Evolutionary conservation across 1,140 invertebrate genomes (phyloP).

Genomic region (Drosophila orena): DNA sequence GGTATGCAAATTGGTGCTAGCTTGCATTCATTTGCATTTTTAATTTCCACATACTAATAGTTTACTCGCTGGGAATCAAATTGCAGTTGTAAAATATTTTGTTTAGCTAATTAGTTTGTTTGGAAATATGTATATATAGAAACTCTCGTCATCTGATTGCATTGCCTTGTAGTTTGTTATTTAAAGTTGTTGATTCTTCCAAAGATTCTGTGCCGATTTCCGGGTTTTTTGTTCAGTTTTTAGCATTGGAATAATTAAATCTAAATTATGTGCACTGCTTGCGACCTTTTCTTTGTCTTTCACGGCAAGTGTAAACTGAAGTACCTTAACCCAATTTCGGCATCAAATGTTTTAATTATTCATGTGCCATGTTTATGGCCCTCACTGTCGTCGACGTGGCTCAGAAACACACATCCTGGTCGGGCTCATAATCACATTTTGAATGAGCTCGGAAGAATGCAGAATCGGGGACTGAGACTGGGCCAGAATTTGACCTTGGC

Average conservation of each 20-base stretch:
- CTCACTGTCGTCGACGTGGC: conserved; percentile 52
- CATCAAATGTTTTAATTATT: conserved; percentile 72
- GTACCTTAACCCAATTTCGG: conserved; percentile 60
- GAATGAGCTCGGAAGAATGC: conserved; percentile 62
- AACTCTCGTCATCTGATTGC: not conserved
- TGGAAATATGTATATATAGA: conserved; percentile 4
- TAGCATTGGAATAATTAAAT: not conserved
- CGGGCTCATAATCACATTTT: conserved; percentile 69
- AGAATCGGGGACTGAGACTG: conserved; percentile 28
- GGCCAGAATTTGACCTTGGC: conserved; percentile 60
- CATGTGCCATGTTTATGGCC: conserved; percentile 59
- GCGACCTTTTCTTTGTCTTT: conserved; percentile 13
- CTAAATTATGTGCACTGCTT: not conserved
- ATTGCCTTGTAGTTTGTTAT: not conserved
- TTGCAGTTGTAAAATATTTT: conserved; percentile 31
- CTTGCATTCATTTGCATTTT: conserved; percentile 39
- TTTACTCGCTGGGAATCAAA: conserved; percentile 5
- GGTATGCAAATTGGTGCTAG: conserved; percentile 30
- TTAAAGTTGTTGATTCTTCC: not conserved
- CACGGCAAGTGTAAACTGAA: conserved; percentile 31
- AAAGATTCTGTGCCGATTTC: no score
- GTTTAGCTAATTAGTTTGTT: conserved; percentile 8
- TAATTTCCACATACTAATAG: conserved; percentile 27
- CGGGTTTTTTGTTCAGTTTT: no score
- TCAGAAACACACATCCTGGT: conserved; percentile 33